These are phyloP conservation scores for Myripristis jacobus DNA, from an alignment of 2,797 vertebrate species.

Conservation along the genomic window DNA sequence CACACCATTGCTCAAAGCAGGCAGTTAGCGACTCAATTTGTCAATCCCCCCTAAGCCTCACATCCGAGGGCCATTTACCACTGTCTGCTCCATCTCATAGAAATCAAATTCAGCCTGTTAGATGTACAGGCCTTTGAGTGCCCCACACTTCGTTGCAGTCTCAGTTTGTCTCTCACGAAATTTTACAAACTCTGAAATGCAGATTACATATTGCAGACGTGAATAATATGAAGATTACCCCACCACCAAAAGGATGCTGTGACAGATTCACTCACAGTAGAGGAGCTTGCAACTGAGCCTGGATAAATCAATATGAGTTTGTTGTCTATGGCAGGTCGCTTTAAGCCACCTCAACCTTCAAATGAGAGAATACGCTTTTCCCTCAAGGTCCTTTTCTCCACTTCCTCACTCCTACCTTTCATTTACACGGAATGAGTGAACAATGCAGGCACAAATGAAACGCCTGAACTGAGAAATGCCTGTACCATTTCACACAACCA, in stretches of 20 bases:
- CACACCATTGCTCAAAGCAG: slow-evolving; percentile 38
- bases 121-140: slow-evolving; percentile 17
- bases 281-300: too few species aligned
- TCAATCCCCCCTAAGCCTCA: slow-evolving; percentile 48
- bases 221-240: too few species aligned
- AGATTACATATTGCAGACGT: slow-evolving; percentile 37
- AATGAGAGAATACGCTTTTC: slow-evolving; percentile 6
- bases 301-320: background rate
- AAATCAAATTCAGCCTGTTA: slow-evolving; percentile 53
- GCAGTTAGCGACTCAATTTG: slow-evolving; percentile 57
- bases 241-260: slow-evolving; percentile 23
- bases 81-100: slow-evolving; percentile 34
- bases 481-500: slow-evolving; percentile 41
- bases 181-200: slow-evolving; percentile 27
- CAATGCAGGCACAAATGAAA: slow-evolving; percentile 53
- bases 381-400: slow-evolving; percentile 14
- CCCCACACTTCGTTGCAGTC: background rate
- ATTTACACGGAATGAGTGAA: slow-evolving; percentile 40
- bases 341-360: slow-evolving; percentile 1
- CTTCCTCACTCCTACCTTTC: slow-evolving; percentile 1
- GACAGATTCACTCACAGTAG: slow-evolving; percentile 11
- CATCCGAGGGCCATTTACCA: slow-evolving; percentile 41
- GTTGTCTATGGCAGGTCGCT: background rate
- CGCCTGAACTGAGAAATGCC: slow-evolving; percentile 53
- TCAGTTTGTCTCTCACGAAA: too few species aligned